These are phyloP conservation scores for Trinorchestia longiramus DNA, from an alignment of 1,140 invertebrate genomes.

Conservation along the genomic window DNA sequence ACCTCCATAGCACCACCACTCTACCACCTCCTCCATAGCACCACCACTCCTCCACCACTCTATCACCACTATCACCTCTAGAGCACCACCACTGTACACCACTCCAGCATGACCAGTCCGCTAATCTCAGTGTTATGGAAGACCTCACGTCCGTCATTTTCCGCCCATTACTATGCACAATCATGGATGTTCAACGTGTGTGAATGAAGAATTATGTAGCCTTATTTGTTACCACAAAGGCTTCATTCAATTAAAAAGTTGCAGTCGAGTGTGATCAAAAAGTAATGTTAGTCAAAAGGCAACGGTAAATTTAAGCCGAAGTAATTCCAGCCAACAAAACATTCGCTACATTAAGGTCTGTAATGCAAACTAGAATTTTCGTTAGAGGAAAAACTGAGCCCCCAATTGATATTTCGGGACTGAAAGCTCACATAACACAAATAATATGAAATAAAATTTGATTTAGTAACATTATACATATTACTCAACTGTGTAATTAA, in stretches of 20 bases:
- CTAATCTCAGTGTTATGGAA: constrained; percentile 14
- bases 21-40: neutral
- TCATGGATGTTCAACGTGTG: neutral
- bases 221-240: neutral
- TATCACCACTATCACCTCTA: neutral
- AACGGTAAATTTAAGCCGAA: neutral
- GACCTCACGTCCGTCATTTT: neutral
- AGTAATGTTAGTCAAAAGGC: neutral
- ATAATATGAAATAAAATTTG: neutral
- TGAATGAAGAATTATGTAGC: neutral
- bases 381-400: neutral
- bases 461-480: too few species aligned
- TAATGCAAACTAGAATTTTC: neutral
- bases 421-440: too few species aligned
- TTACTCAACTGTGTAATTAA: too few species aligned
- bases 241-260: neutral
- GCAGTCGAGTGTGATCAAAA: neutral
- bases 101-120: neutral
- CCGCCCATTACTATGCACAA: constrained; percentile 12
- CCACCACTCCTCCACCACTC: neutral
- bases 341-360: neutral
- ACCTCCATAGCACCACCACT: neutral
- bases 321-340: neutral
- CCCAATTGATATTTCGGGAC: too few species aligned
- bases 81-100: neutral